These are phyloP conservation scores for Copsychus sechellarum DNA, from an alignment of 2,113 vertebrate species.

Conservation along the genomic window DNA sequence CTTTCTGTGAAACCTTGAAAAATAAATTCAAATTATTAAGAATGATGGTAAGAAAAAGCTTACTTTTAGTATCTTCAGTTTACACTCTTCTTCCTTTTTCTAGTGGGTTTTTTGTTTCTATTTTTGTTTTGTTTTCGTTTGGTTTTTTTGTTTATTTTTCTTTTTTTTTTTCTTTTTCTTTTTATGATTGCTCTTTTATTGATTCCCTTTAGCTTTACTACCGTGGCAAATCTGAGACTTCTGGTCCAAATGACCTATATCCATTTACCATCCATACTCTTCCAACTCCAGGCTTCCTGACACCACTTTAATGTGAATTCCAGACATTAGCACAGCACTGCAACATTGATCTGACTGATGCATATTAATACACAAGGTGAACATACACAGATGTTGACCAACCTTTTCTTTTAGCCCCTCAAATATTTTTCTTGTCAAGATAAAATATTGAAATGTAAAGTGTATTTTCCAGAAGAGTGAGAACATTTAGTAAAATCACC, in stretches of 20 bases:
- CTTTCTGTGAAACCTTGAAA: background rate
- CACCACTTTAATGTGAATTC: constrained; percentile 37
- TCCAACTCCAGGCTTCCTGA: constrained; percentile 37
- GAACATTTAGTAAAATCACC: background rate
- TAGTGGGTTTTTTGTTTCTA: background rate
- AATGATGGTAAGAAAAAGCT: background rate
- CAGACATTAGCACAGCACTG: constrained; percentile 36
- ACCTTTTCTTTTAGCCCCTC: background rate
- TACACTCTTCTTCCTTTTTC: background rate
- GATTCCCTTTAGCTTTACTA: constrained; percentile 33
- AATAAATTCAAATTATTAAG: background rate
- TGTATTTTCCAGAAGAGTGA: background rate
- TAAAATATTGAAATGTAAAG: background rate
- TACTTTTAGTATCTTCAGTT: background rate
- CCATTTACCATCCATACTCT: constrained; percentile 37
- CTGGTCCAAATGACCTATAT: constrained; percentile 21
- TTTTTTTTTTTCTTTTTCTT: background rate
- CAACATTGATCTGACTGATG: constrained; percentile 36
- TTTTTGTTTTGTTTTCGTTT: too few relatives aligned
- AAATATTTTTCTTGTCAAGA: constrained; percentile 26
- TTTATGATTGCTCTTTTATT: background rate
- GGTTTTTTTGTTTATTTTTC: too few relatives aligned
- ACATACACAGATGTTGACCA: constrained; percentile 17
- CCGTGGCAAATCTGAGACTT: background rate
- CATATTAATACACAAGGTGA: background rate